Evolutionary conservation across 2,113 vertebrate genomes (phyloP), one percentile per base, ranked within the genome.

Genomic region (Ictalurus furcatus): DNA sequence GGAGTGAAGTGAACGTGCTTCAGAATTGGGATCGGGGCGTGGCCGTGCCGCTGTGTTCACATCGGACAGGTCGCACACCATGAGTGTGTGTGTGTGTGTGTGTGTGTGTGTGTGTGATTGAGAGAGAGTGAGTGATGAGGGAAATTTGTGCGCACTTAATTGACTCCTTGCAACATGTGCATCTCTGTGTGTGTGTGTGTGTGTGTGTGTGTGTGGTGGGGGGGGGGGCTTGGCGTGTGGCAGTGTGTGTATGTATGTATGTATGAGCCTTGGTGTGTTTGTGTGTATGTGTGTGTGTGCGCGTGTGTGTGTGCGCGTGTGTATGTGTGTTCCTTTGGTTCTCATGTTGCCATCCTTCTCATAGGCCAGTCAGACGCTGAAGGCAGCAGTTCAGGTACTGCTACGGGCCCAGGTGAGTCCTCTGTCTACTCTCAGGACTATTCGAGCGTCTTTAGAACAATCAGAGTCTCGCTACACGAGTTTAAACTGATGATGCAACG

Each of bases 341-440:
- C 93, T 92, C 90, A 93, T 91, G 93, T 94, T 90, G 94, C 93
- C 93, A 93, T 94, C 94, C 95, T 92, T 95, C 92, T 93, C 74
- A 74, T 91, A 96, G 96, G 96, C 93, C 96, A 96, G 91, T 95
- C 95, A 96, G 96, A 96, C 93, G 95, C 95, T 94, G 95, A 96
- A 90, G 94, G 95, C 94, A 95, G 93, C 94, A 92, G 92, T 93
- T 94, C 95, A 95, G 95, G 92, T 95, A 93, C 95, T 67, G 94
- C 93, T 93, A 78, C 95, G 91, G 94, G 94, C 91, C 94, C 95
- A 96, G 96, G 96, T 96, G 95, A 96, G 96, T 96, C 58, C 85
- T 93, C 79, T 90, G 73, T 89, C 88, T 86, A 90, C 89, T 67
- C 71, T 76, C 80, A 88, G 89, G 90, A 85, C 16, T 80, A 58